A percentile compares a stretch with the other conserved stretches of the same genome.
phyloP scores from a whole-genome alignment of 2,113 vertebrate species.

The Benitochromis conjunctus region DNA sequence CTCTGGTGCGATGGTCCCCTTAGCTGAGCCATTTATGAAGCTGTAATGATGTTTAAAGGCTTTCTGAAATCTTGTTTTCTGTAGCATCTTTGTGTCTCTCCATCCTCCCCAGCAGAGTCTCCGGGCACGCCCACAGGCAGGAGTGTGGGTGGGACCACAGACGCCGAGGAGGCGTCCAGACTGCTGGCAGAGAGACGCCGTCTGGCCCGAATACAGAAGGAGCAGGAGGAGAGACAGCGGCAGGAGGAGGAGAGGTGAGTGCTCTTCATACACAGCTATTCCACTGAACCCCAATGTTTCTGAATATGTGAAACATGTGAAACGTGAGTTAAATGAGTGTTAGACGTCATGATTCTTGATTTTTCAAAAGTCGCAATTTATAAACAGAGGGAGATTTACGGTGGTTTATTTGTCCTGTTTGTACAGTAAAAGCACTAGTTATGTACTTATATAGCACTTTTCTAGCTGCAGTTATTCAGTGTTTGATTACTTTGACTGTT shows the following conservation, averaged over 20 bases:
- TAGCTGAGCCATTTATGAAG: neutral
- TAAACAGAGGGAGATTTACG: neutral
- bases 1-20: fast-evolving
- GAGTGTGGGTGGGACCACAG: slow-evolving; percentile 83
- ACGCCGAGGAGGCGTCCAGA: slow-evolving; percentile 88
- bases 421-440: neutral
- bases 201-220: slow-evolving; percentile 88
- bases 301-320: neutral
- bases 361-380: fast-evolving
- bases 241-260: slow-evolving; percentile 83
- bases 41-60: neutral
- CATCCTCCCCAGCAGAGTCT: slow-evolving; percentile 58
- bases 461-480: neutral
- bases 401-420: neutral
- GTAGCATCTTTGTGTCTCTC: neutral
- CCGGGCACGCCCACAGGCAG: slow-evolving; percentile 75
- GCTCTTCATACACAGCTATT: neutral
- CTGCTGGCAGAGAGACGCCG: slow-evolving; percentile 89
- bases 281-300: neutral
- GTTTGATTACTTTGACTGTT: neutral
- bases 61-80: neutral
- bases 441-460: neutral
- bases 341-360: neutral
- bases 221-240: slow-evolving; percentile 85
- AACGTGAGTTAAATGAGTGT: neutral